phyloP scores from a whole-genome alignment of 2,888 invertebrate species.

The Octonoba sinensis region DNA sequence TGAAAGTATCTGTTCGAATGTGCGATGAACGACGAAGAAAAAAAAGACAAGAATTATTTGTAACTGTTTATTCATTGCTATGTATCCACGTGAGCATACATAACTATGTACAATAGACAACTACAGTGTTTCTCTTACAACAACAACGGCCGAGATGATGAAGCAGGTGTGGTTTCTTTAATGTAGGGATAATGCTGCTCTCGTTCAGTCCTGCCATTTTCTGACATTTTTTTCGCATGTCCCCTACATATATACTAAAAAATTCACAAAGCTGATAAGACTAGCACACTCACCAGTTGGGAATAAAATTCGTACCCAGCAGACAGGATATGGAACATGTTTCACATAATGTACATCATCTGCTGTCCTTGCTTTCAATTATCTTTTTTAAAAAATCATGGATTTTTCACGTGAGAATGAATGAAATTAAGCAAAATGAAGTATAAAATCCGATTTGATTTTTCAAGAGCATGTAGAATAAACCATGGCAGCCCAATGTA shows the following conservation, averaged over 20 bases:
- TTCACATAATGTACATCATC: constrained; percentile 49
- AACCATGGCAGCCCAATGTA: too few species aligned
- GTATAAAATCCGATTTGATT: too few species aligned
- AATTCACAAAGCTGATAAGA: constrained; percentile 62
- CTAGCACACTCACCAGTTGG: constrained; percentile 63
- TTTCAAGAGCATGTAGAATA: too few species aligned
- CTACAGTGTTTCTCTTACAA: constrained; percentile 58
- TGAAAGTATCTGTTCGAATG: not conserved
- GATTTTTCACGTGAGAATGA: too few species aligned
- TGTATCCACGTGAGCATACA: constrained; percentile 65
- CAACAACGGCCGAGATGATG: constrained; percentile 62
- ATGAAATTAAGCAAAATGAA: too few species aligned
- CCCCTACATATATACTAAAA: constrained; percentile 44
- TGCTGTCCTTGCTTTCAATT: too few species aligned
- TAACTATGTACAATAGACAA: constrained; percentile 65
- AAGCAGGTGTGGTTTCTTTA: constrained; percentile 47
- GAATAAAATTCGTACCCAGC: constrained; percentile 55
- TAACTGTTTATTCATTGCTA: constrained; percentile 65
- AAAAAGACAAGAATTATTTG: constrained; percentile 40
- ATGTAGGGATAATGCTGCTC: constrained; percentile 12
- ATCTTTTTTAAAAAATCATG: too few species aligned
- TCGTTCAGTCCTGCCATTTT: not conserved
- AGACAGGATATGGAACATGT: constrained; percentile 53
- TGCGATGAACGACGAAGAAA: not conserved
- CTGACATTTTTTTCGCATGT: constrained; percentile 27